Percentiles rank a stretch among this genome's conserved stretches.
These are phyloP conservation scores for human DNA, from an alignment of 2,113 vertebrate species.

Conservation along the genomic window GRCh38 chr14:21499001-21499500, in stretches of 20 bases:
- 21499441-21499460: not conserved
- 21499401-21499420: not conserved
- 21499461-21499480: not conserved
- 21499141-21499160: conserved; percentile 51
- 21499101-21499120: conserved; percentile 96
- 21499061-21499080: conserved; percentile 95
- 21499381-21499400: conserved; percentile 31
- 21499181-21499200: conserved; percentile 27
- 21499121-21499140: conserved; percentile 96
- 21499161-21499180: conserved; percentile 38
- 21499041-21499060: conserved; percentile 94
- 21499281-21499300: not conserved
- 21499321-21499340: conserved; percentile 94
- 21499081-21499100: conserved; percentile 95
- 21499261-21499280: not conserved
- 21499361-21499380: conserved; percentile 91
- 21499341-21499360: conserved; percentile 95
- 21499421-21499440: conserved; percentile 2
- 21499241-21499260: not conserved
- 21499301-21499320: conserved; percentile 95
- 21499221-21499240: conserved; percentile 1
- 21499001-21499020: not conserved
- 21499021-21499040: conserved; percentile 96
- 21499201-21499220: conserved; percentile 30
- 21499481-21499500: conserved; percentile 89